phyloP scores from a whole-genome alignment of 1,140 invertebrate species.

The Caenorhabditis latens region DNA sequence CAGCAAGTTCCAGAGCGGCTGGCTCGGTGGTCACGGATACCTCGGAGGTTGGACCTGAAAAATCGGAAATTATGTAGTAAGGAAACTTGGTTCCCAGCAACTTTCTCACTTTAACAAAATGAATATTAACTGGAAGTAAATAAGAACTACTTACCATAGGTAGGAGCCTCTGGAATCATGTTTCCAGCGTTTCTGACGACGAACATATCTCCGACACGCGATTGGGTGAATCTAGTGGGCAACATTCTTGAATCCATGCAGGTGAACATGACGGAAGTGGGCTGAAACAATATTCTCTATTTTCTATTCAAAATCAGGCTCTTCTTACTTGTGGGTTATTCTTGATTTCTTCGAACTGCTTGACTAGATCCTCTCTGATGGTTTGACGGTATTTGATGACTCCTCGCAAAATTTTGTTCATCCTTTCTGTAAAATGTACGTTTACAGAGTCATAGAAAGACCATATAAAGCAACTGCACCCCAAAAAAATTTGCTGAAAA shows the following conservation, averaged over 20 bases:
- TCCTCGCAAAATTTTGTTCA: constrained; percentile 88
- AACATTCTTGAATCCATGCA: constrained; percentile 97
- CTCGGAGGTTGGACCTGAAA: constrained; percentile 59
- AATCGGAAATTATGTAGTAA: background rate
- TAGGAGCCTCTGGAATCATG: constrained; percentile 87
- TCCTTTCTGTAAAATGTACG: constrained; percentile 74
- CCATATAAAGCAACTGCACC: too few relatives aligned
- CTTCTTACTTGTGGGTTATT: constrained; percentile 87
- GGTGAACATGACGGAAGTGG: constrained; percentile 93
- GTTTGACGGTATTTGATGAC: constrained; percentile 89
- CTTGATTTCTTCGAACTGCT: constrained; percentile 88
- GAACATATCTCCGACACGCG: constrained; percentile 94
- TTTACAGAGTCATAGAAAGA: too few relatives aligned
- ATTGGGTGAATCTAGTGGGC: constrained; percentile 91
- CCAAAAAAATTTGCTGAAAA: too few relatives aligned
- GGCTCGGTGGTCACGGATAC: constrained; percentile 85
- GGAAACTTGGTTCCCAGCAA: too few relatives aligned
- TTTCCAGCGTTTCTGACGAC: constrained; percentile 95
- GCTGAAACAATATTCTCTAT: constrained; percentile 81
- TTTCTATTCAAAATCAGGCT: background rate
- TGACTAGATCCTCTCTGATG: constrained; percentile 87
- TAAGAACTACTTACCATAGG: constrained; percentile 82
- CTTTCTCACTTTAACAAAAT: background rate
- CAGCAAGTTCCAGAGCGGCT: constrained; percentile 91
- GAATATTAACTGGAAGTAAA: too few relatives aligned